Base-by-base conservation (phyloP, 2,797 vertebrate genomes). In the Echiichthys vipera region DNA sequence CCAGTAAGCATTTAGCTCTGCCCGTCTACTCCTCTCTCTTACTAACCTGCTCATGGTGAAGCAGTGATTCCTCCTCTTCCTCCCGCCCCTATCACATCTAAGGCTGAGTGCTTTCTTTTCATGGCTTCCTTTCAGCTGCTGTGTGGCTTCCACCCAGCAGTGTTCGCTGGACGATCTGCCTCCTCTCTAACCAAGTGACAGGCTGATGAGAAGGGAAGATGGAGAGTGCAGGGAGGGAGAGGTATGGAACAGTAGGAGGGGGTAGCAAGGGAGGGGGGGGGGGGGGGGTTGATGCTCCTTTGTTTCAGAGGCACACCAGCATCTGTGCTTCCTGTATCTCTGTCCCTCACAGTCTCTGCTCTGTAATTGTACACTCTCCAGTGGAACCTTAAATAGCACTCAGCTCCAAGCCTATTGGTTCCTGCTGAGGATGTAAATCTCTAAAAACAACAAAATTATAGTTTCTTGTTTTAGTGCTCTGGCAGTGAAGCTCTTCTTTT, bases 31-130 rank as follows among this genome's bases (percentile, higher is more conserved):
- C 24, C 61, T 45, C 55, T 30, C 46, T 58, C 58, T 29, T 9
- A 83, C 84, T 72, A 70, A 89, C 88, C 88, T 90, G 86, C 77
- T 88, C 74, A 85, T 71, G n/a, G 36, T 30, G 5, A 42, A 37
- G 58, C 69, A 71, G 30, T 17, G 1, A 69, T 63, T 65, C 65
- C 69, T 71, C 80, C 46, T 69, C 65, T 43, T 78, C 63, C 51
- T 63, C 45, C 64, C 32, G 46, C 77, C 43, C 58, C 29, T 25
- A 53, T 70, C 56, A 47, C 50, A 58, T 32, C 24, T 63, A 66
- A 49, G 64, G 43, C 50, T 24, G n/a, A 58, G 13, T 15, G 29
- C 46, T 74, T 61, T 55, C 45, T 56, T 47, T 34, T 66, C 51
- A 43, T 69, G 27, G 64, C 30, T 51, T 68, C 55, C 45, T 34